Evolutionary conservation across 2,888 invertebrate species (phyloP).

Genomic region (Pristionchus japonicus): DNA sequence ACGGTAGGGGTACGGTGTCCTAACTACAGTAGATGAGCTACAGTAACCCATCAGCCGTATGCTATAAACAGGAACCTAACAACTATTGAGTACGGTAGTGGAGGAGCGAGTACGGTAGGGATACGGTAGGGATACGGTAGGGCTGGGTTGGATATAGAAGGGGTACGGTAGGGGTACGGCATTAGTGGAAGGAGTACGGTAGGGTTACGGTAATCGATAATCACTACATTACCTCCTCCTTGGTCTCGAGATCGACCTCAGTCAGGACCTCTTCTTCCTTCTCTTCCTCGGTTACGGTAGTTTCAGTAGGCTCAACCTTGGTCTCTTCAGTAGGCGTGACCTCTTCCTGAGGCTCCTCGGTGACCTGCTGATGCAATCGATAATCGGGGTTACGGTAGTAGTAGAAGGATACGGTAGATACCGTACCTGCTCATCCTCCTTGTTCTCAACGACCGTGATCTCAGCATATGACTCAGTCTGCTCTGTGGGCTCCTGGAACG

Average conservation of each 20-base stretch:
- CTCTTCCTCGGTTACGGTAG: background rate
- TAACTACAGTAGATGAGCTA: too few species aligned
- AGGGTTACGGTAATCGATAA: too few species aligned
- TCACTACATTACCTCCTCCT: background rate
- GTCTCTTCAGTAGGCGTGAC: background rate
- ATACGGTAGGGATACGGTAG: background rate
- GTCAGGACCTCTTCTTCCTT: background rate
- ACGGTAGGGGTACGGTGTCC: too few species aligned
- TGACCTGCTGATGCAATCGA: background rate
- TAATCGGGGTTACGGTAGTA: background rate
- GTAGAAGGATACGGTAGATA: background rate
- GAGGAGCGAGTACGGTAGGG: background rate
- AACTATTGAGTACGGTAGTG: too few species aligned
- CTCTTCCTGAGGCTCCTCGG: background rate
- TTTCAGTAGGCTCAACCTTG: background rate
- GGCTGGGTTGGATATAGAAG: background rate
- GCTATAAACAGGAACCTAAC: too few species aligned
- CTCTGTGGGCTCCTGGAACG: background rate
- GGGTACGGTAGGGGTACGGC: too few species aligned
- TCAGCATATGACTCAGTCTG: background rate
- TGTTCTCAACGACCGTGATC: background rate
- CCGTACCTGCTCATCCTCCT: background rate
- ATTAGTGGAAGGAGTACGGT: too few species aligned
- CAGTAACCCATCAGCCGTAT: too few species aligned
- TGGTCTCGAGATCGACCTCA: background rate